A percentile compares a stretch with the other conserved stretches of the same genome.
Conservation (phyloP, 2,888 invertebrate species). For the Thecophora atra region DNA sequence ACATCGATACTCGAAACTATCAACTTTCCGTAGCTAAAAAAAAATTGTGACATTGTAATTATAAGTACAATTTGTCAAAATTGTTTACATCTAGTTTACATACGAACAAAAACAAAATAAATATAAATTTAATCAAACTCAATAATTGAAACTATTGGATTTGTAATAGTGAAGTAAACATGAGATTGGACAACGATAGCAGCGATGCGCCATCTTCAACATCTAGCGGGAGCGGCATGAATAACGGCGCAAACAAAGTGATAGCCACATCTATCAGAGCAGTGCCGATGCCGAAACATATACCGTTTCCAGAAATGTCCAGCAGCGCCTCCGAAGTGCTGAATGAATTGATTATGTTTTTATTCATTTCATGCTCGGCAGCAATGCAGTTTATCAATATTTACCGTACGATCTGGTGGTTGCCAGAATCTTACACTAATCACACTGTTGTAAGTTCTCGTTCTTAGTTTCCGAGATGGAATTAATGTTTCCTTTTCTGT, state of each 20-base stretch:
- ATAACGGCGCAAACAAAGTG: slow-evolving; percentile 6
- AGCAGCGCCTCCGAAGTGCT: slow-evolving; percentile 80
- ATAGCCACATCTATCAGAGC: not conserved
- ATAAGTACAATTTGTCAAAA: not conserved
- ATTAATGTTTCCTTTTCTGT: too few relatives aligned
- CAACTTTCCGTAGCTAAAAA: too few relatives aligned
- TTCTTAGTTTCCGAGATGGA: too few relatives aligned
- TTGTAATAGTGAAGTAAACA: slow-evolving; percentile 40
- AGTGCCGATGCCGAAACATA: slow-evolving; percentile 73
- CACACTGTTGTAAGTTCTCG: slow-evolving; percentile 80
- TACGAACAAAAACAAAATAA: not conserved
- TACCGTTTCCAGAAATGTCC: slow-evolving; percentile 82
- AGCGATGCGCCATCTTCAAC: slow-evolving; percentile 24
- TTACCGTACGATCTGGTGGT: slow-evolving; percentile 97
- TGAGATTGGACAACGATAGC: slow-evolving; percentile 41
- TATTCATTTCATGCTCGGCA: slow-evolving; percentile 80
- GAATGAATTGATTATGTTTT: slow-evolving; percentile 87
- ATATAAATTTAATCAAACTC: not conserved
- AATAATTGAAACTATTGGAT: not conserved
- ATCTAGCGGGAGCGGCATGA: slow-evolving; percentile 30
- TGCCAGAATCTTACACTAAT: slow-evolving; percentile 89
- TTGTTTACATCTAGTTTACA: slow-evolving; percentile 17
- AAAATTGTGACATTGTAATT: not conserved
- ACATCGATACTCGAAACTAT: not conserved
- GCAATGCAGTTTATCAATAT: slow-evolving; percentile 93